A percentile compares a stretch with the other conserved stretches of the same genome.
Evolutionary conservation across 2,113 vertebrate genomes (phyloP).

Genomic region (Alethe castanea): DNA sequence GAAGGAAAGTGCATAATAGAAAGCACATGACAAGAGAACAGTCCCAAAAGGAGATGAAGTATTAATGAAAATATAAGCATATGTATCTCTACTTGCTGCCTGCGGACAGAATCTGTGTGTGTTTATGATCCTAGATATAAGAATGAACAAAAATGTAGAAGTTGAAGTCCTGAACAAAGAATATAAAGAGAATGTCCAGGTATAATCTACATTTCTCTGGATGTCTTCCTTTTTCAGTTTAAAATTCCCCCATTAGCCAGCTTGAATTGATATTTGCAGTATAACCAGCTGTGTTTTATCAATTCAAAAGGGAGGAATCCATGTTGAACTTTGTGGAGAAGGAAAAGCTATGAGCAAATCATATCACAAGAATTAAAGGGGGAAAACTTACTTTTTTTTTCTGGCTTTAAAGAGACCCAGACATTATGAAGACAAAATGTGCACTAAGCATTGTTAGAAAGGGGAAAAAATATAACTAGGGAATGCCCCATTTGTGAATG

Average conservation of each 20-base stretch:
- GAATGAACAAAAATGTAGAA: not conserved
- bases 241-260: not conserved
- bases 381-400: not conserved
- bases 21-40: not conserved
- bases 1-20: not conserved
- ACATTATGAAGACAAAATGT: not conserved
- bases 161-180: not conserved
- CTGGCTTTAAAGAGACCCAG: not conserved
- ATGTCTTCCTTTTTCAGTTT: not conserved
- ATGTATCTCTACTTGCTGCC: not conserved
- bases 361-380: not conserved
- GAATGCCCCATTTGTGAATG: not conserved
- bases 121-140: not conserved
- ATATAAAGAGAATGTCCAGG: not conserved
- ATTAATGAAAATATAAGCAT: not conserved
- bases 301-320: not conserved
- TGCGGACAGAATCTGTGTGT: not conserved
- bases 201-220: not conserved
- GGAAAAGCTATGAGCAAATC: not conserved
- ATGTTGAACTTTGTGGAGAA: not conserved
- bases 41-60: not conserved
- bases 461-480: not conserved
- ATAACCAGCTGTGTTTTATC: not conserved
- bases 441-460: not conserved
- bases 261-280: not conserved